Conservation (phyloP, 2,113 vertebrate species). For the Numenius arquata region DNA sequence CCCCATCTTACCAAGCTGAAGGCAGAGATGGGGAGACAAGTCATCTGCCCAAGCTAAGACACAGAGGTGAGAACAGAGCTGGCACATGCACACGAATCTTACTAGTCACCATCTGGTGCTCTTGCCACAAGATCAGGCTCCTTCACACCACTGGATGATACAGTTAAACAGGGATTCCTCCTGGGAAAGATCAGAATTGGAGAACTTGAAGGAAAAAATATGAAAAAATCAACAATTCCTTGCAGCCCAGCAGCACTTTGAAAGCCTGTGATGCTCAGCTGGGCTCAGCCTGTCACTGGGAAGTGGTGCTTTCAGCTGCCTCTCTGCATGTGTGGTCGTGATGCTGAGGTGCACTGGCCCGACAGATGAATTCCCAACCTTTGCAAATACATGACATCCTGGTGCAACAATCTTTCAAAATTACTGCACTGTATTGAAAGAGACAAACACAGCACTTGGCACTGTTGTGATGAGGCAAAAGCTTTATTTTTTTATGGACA, state of each 20-base stretch:
- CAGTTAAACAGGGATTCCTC: background rate
- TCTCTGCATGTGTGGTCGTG: background rate
- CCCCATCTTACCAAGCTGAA: accelerated
- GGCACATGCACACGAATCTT: accelerated
- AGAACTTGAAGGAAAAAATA: background rate
- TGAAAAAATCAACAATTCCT: background rate
- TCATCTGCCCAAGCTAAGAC: background rate
- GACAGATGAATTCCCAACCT: background rate
- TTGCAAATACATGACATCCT: background rate
- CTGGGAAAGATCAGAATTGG: background rate
- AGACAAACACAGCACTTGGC: background rate
- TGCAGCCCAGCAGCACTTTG: background rate
- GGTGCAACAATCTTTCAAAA: background rate
- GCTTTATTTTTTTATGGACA: background rate
- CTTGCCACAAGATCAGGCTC: background rate
- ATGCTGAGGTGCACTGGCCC: accelerated
- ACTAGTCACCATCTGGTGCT: background rate
- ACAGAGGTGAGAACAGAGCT: background rate
- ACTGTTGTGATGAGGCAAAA: background rate
- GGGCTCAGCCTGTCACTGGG: background rate
- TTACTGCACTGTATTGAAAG: background rate
- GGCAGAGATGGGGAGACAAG: background rate
- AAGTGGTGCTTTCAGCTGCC: background rate
- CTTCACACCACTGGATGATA: background rate
- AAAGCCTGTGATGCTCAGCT: background rate